phyloP scores from a whole-genome alignment of 2,888 invertebrate genomes.

The Agonopterix arenella region DNA sequence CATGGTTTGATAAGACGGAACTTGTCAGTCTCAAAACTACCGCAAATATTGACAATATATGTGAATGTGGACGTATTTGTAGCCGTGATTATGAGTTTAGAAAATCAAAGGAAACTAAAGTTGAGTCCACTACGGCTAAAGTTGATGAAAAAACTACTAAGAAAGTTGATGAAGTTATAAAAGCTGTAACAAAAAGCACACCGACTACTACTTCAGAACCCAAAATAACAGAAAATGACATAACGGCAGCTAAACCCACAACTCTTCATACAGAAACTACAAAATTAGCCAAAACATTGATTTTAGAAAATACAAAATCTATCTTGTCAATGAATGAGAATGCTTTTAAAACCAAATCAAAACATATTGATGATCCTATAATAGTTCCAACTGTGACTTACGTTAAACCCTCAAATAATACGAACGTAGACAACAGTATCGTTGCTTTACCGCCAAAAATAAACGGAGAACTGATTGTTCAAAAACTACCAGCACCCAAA shows the following conservation, averaged over 20 bases:
- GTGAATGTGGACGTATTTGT: conserved; percentile 72
- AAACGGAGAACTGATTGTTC: conserved; percentile 49
- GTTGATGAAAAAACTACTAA: conserved; percentile 8
- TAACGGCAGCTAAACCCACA: background rate
- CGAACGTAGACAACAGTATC: conserved; percentile 47
- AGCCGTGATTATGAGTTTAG: conserved; percentile 62
- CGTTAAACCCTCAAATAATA: conserved; percentile 23
- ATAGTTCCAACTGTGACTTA: conserved; percentile 49
- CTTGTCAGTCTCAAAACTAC: conserved; percentile 60
- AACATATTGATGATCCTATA: conserved; percentile 35
- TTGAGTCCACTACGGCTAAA: conserved; percentile 3
- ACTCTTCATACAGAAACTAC: conserved; percentile 7
- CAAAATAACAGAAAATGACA: conserved; percentile 2
- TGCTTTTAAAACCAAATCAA: conserved; percentile 4
- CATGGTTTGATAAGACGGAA: conserved; percentile 80
- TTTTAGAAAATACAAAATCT: conserved; percentile 8
- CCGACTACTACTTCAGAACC: conserved; percentile 2
- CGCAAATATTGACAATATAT: conserved; percentile 68
- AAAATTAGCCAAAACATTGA: conserved; percentile 8
- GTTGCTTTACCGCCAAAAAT: conserved; percentile 35
- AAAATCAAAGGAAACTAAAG: conserved; percentile 19
- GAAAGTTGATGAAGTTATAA: background rate
- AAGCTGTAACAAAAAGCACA: conserved; percentile 6
- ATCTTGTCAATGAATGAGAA: conserved; percentile 8
- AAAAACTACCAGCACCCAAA: conserved; percentile 40